A percentile compares a stretch with the other conserved stretches of the same genome.
phyloP scores from a whole-genome alignment of 2,888 invertebrate genomes.

The Mamestra brassicae region DNA sequence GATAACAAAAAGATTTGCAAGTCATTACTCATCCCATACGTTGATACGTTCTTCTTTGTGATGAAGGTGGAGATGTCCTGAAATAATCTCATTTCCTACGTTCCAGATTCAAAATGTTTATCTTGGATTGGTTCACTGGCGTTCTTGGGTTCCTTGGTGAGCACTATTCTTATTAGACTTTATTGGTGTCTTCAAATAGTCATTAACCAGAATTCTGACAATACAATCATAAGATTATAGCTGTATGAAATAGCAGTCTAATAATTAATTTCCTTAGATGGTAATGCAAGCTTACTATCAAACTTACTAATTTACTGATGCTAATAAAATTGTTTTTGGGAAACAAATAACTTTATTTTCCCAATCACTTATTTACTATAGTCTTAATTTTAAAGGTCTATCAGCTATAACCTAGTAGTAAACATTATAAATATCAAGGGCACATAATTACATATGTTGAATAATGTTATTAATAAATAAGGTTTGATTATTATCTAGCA shows the following conservation, averaged over 20 bases:
- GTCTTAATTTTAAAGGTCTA: not conserved
- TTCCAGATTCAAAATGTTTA: conserved; percentile 94
- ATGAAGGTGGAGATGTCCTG: conserved; percentile 67
- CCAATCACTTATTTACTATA: not conserved
- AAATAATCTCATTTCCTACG: conserved; percentile 75
- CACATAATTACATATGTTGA: not conserved
- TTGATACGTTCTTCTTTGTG: conserved; percentile 76
- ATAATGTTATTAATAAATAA: not conserved
- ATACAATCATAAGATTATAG: not conserved
- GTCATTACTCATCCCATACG: conserved; percentile 80
- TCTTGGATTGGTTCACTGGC: conserved; percentile 99
- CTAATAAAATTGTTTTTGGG: not conserved
- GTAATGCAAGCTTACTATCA: not conserved
- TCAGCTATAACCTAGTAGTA: not conserved
- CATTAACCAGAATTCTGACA: not conserved
- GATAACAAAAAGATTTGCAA: conserved; percentile 81
- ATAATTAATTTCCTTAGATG: not conserved
- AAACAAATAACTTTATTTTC: conserved; percentile 6
- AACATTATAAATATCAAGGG: not conserved
- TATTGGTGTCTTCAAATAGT: not conserved
- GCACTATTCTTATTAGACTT: conserved; percentile 73
- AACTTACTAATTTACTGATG: not conserved
- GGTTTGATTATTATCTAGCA: not conserved
- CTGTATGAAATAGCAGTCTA: not conserved
- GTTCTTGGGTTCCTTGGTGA: conserved; percentile 98